Conservation (phyloP, 1,140 invertebrate species). For the Bombyx mandarina region DNA sequence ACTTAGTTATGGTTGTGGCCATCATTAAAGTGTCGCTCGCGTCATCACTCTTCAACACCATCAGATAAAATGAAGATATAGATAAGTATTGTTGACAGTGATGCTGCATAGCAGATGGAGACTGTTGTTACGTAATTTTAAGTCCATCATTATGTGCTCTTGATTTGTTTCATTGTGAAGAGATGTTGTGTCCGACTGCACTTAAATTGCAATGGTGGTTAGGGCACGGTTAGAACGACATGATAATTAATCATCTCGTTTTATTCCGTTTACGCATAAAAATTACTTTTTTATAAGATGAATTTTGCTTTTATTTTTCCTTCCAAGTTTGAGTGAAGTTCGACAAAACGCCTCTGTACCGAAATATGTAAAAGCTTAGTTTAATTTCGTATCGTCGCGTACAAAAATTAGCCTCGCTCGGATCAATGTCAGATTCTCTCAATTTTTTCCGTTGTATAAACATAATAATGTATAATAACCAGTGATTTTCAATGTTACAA, state of each 20-base stretch:
- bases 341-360: constrained; percentile 47
- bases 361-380: not conserved
- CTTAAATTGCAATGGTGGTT: constrained; percentile 69
- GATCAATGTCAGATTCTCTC: constrained; percentile 4
- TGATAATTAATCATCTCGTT: constrained; percentile 19
- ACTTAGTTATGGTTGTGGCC: constrained; percentile 65
- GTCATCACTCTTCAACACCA: constrained; percentile 64
- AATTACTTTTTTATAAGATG: constrained; percentile 28
- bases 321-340: constrained; percentile 63
- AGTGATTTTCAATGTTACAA: no score
- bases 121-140: constrained; percentile 68
- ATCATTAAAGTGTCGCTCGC: constrained; percentile 65
- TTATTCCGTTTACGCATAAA: constrained; percentile 34
- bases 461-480: constrained; percentile 21
- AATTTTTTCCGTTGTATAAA: constrained; percentile 13
- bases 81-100: constrained; percentile 66
- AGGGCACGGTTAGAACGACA: constrained; percentile 29
- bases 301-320: constrained; percentile 41
- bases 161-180: constrained; percentile 18
- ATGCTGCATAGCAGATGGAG: constrained; percentile 64
- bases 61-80: constrained; percentile 65
- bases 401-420: not conserved
- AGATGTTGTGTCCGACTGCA: constrained; percentile 70
- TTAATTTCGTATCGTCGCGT: not conserved
- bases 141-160: constrained; percentile 42